Evolutionary conservation across 2,113 vertebrate species (phyloP), one percentile per base, ranked within the genome.

Genomic region (Hirundichthys speculiger): DNA sequence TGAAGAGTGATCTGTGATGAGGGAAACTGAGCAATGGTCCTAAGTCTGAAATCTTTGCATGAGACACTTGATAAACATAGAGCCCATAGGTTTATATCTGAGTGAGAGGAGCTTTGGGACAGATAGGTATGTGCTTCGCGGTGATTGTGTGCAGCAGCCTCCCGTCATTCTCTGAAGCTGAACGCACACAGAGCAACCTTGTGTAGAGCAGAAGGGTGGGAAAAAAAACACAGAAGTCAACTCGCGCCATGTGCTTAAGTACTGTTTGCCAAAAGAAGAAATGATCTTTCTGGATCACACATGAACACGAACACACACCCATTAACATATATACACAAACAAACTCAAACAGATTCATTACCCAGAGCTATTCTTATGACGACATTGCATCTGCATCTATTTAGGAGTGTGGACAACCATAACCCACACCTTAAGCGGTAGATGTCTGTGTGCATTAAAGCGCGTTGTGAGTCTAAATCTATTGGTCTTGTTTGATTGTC

Each of bases 141-240:
- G 88, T 84, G 79, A 86, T 85, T 86, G 88, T 88, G 83, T 63
- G 53, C 79, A 16, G 43, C 16, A 78, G 79, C 76, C 85, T 86
- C 82, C 83, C 76, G 75, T 90, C 85, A 83, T 89, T 91, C 91
- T 91, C 79, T 64, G 51, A 85, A 74, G 74, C 79, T 62, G 86
- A 88, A 91, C 90, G 89, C 90, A 92, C 88, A 92, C 89, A 93
- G 87, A 89, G 87, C 79, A 53, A 90, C 90, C 89, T 90, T 93
- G 92, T 92, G 86, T 89, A 69, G 67, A 89, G 83, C 53, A 24
- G 72, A 86, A 40, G 71, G 80, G 69, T 77, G 77, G 83, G 78
- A 80, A 73, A 76, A 73, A 76, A 86, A 74, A 64, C 47, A 76
- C 70, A 84, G 74, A 85, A 89, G 81, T 86, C 85, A 86, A 78